Evolutionary conservation across 2,888 invertebrate genomes (phyloP).

Genomic region (Morpho achilles): DNA sequence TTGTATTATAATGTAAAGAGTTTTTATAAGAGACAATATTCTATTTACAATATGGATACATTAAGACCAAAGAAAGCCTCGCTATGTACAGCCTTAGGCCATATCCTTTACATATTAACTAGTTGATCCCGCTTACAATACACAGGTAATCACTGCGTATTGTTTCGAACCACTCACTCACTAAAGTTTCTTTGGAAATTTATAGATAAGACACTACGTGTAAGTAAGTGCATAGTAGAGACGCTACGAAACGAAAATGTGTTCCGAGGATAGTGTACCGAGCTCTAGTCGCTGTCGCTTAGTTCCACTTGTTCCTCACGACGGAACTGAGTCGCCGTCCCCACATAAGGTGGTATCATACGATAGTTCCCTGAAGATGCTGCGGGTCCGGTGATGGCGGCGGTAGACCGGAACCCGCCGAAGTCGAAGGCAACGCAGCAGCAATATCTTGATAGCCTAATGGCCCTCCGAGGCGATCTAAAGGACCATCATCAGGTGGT

Average conservation of each 20-base stretch:
- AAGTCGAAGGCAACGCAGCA: constrained; percentile 61
- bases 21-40: constrained; percentile 15
- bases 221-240: constrained; percentile 48
- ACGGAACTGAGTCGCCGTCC: constrained; percentile 91
- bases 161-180: constrained; percentile 29
- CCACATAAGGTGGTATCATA: constrained; percentile 97
- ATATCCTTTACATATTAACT: constrained; percentile 62
- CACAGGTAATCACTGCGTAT: constrained; percentile 24
- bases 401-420: constrained; percentile 49
- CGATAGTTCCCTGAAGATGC: constrained; percentile 93
- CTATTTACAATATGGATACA: constrained; percentile 36
- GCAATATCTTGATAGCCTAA: constrained; percentile 72
- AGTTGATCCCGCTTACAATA: constrained; percentile 75
- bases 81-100: constrained; percentile 50
- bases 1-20: constrained; percentile 22
- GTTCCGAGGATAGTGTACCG: constrained; percentile 34
- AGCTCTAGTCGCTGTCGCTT: constrained; percentile 35
- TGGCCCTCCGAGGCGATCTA: constrained; percentile 61
- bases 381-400: constrained; percentile 80
- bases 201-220: constrained; percentile 30
- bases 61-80: constrained; percentile 38
- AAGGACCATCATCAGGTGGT: constrained; percentile 82
- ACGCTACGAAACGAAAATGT: constrained; percentile 49
- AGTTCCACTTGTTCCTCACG: constrained; percentile 85
- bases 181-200: constrained; percentile 25